Base-by-base conservation (phyloP, 2,888 invertebrate genomes). In the Pasiphila rectangulata region DNA sequence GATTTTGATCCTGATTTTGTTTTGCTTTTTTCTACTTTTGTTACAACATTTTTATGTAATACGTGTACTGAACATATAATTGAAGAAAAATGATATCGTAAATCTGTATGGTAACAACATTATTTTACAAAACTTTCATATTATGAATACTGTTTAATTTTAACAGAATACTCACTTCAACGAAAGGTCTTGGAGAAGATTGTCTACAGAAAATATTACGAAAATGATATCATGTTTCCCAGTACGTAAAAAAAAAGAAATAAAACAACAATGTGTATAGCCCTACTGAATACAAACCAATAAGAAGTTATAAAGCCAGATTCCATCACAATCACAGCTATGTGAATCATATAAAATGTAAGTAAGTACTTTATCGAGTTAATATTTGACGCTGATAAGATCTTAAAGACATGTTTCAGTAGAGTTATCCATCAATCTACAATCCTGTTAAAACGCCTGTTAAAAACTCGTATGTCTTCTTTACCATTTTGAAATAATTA, bases 81-180 rank as follows among this genome's bases (percentile, higher is more conserved):
- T n/a, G n/a, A n/a, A n/a, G n/a, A n/a, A n/a, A n/a, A n/a, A n/a
- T n/a, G n/a, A n/a, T n/a, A n/a, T n/a, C n/a, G n/a, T n/a, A n/a
- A n/a, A n/a, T n/a, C n/a, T n/a, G n/a, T n/a, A n/a, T n/a, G n/a
- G n/a, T n/a, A n/a, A n/a, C n/a, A n/a, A n/a, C n/a, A n/a, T n/a
- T n/a, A n/a, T n/a, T n/a, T n/a, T n/a, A n/a, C n/a, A n/a, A n/a
- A n/a, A n/a, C n/a, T n/a, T n/a, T n/a, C n/a, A n/a, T 82, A 83
- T 82, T 77, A 77, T 67, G 68, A 74, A 75, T 67, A 72, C 71
- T 69, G 70, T 75, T 72, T 77, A 83, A 82, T 79, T 79, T 79
- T 70, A n/a, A 51, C 65, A 63, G 72, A 74, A 75, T 79, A 72
- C 75, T 71, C 61, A 70, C 68, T 74, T 77, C 68, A 68, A 67